Evolutionary conservation across 2,888 invertebrate genomes (phyloP), one percentile per base, ranked within the genome.

Genomic region (Netelia inedita): DNA sequence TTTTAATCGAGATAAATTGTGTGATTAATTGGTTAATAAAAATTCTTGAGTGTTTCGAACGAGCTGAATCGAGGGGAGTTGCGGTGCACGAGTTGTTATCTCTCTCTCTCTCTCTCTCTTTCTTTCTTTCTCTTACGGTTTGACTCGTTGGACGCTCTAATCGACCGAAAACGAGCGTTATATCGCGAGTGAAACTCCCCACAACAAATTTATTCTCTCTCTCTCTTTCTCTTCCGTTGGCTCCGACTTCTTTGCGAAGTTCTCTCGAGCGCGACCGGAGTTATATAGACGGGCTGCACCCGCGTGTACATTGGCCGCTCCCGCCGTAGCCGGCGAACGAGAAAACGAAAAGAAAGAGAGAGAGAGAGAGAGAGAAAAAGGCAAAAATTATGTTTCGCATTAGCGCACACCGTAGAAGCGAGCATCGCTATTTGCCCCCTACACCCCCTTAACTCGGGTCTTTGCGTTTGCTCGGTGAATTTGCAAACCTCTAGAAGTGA

Each of bases 311-410:
- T 69, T 68, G 66, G 43, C 46, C 46, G 50, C 28, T 28, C 28
- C 28, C 5, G 28, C 28, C 28, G 28, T 28, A 28, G 5, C 28
- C 28, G 28, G 28, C 28, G 28, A 28, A 28, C 5, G 28, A 28
- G 28, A 28, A 28, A 28, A 28, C 28, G 28, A 28, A 28, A 28
- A 28, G 28, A 28, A 23, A 2, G 2, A 23, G 28, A 28, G 5
- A 5, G 5, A 28, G 0, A 28, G n/a, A n/a, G n/a, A n/a, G n/a
- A n/a, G n/a, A n/a, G n/a, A 28, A 28, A 78, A 69, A 59, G 55
- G 61, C 71, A 83, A 85, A 83, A 82, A 81, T 85, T 85, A 78
- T 85, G 83, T 80, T 72, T 81, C 73, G 74, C 85, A 85, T 85
- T 83, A 81, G 69, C 59, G 75, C 57, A 69, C 69, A 68, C 41